Percentiles rank a stretch among this genome's conserved stretches.
Conservation (phyloP, 2,113 vertebrate genomes). For the Percina caprodes region DNA sequence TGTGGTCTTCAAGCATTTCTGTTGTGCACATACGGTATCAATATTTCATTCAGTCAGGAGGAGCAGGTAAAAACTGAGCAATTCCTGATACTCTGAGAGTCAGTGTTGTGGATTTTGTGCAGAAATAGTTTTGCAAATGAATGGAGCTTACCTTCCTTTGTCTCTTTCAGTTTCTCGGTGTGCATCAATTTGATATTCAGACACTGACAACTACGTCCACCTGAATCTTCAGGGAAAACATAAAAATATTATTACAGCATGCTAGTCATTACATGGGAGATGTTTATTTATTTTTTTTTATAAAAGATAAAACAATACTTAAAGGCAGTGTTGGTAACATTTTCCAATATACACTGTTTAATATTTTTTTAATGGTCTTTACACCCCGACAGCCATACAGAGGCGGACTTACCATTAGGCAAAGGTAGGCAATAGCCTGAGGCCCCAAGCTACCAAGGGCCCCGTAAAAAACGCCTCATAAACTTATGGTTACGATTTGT, state of each 20-base stretch:
- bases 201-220: slow-evolving; percentile 15
- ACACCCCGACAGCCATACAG: no score
- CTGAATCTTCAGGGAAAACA: slow-evolving; percentile 20
- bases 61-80: slow-evolving; percentile 27
- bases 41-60: slow-evolving; percentile 59
- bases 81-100: slow-evolving; percentile 28
- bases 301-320: background rate
- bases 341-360: no score
- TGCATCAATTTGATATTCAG: slow-evolving; percentile 38
- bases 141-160: slow-evolving; percentile 13
- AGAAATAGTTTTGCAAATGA: slow-evolving; percentile 14
- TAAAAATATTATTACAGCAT: slow-evolving; percentile 26
- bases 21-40: slow-evolving; percentile 32
- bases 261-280: background rate
- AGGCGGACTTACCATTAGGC: no score
- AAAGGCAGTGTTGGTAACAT: no score
- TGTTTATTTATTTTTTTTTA: slow-evolving; percentile 10
- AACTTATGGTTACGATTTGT: no score
- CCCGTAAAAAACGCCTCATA: no score
- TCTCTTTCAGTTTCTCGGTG: background rate
- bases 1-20: slow-evolving; percentile 43
- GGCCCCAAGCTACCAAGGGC: no score
- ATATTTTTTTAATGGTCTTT: no score
- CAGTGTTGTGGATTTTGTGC: background rate
- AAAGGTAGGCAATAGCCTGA: no score